phyloP scores from a whole-genome alignment of 2,888 invertebrate genomes.

The Sthenelais limicola region DNA sequence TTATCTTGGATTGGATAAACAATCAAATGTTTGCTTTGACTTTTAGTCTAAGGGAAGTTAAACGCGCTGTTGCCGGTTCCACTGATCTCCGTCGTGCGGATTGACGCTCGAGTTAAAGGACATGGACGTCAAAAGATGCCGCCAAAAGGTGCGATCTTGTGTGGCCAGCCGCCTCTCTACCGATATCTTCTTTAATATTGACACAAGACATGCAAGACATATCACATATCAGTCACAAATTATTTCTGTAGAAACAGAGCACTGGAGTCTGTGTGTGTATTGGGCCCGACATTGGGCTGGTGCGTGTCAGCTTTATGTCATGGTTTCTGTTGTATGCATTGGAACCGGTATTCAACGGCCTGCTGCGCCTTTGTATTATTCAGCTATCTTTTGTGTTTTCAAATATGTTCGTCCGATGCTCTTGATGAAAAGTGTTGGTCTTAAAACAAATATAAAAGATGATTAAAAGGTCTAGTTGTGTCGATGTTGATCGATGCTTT shows the following conservation, averaged over 20 bases:
- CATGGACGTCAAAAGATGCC: conserved; percentile 1
- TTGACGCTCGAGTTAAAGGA: too few species aligned
- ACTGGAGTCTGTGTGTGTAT: conserved; percentile 15
- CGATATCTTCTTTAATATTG: conserved; percentile 37
- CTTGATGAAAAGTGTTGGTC: conserved; percentile 5
- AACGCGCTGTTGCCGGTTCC: not conserved
- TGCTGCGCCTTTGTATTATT: too few species aligned
- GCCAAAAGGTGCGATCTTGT: conserved; percentile 6
- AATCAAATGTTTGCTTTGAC: too few species aligned
- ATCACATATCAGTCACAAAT: conserved; percentile 38
- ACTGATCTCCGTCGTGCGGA: too few species aligned
- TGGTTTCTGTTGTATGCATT: too few species aligned
- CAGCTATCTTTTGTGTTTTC: too few species aligned
- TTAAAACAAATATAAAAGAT: too few species aligned
- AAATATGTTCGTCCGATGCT: too few species aligned
- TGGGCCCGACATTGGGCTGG: conserved; percentile 7
- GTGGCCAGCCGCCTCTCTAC: not conserved
- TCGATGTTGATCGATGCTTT: too few species aligned
- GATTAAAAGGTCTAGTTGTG: too few species aligned
- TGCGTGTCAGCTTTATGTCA: not conserved
- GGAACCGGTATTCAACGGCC: not conserved
- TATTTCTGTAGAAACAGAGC: conserved; percentile 21
- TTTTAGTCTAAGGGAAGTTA: too few species aligned
- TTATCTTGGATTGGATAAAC: too few species aligned
- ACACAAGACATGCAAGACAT: conserved; percentile 31